Evolutionary conservation across 2,888 invertebrate species (phyloP).

Genomic region (Morpho achilles): DNA sequence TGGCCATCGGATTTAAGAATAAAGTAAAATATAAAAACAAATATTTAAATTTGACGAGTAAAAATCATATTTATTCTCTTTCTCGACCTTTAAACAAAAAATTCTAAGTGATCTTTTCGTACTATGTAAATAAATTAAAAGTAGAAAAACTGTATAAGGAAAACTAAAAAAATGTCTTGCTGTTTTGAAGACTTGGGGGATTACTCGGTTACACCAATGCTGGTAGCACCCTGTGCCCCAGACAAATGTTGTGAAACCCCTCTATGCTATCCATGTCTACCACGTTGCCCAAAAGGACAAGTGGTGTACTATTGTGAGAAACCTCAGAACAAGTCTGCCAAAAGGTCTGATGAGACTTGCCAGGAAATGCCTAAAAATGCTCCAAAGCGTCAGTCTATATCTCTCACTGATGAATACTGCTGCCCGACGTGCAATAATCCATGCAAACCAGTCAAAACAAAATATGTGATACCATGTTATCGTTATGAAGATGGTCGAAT

Average conservation of each 20-base stretch:
- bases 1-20: neutral
- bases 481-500: slow-evolving; percentile 71
- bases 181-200: slow-evolving; percentile 48
- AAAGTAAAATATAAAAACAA: slow-evolving; percentile 5
- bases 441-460: slow-evolving; percentile 33
- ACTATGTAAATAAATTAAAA: slow-evolving; percentile 12
- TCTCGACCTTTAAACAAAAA: slow-evolving; percentile 6
- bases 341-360: slow-evolving; percentile 22
- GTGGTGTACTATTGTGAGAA: slow-evolving; percentile 45
- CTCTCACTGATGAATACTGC: slow-evolving; percentile 11
- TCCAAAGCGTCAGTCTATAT: neutral
- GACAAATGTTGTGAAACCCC: slow-evolving; percentile 41
- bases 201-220: slow-evolving; percentile 49
- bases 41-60: slow-evolving; percentile 14
- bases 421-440: slow-evolving; percentile 32
- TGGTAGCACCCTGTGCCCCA: slow-evolving; percentile 38
- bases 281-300: slow-evolving; percentile 42
- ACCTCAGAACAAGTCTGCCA: slow-evolving; percentile 17
- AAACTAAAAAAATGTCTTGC: slow-evolving; percentile 45
- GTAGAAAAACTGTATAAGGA: slow-evolving; percentile 16
- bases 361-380: slow-evolving; percentile 17
- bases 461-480: slow-evolving; percentile 70
- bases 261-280: slow-evolving; percentile 47
- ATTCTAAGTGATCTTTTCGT: slow-evolving; percentile 7
- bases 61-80: slow-evolving; percentile 3